These are phyloP conservation scores for Drosophila borealis DNA, from an alignment of 2,888 invertebrate species.

Conservation along the genomic window DNA sequence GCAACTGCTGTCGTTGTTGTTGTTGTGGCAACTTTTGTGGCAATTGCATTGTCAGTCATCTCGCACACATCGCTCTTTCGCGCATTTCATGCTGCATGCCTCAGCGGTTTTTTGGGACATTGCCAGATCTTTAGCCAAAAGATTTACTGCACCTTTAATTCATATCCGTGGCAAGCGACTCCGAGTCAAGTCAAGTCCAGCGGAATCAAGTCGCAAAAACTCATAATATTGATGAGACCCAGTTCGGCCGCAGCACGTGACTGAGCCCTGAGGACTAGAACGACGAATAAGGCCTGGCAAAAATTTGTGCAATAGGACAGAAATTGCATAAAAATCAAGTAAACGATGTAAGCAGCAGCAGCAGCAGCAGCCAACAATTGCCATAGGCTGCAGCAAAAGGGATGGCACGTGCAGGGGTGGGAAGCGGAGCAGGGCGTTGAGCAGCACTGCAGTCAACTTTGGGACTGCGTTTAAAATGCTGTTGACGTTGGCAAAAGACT, in stretches of 20 bases:
- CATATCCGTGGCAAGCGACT: conserved; percentile 17
- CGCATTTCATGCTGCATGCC: conserved; percentile 3
- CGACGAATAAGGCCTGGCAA: conserved; percentile 19
- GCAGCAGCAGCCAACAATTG: conserved; percentile 26
- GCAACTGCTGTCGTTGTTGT: background rate
- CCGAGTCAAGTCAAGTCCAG: background rate
- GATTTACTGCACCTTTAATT: conserved; percentile 65
- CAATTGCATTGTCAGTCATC: conserved; percentile 55
- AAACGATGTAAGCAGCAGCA: conserved; percentile 42
- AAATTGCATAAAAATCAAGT: conserved; percentile 76
- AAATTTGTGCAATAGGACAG: conserved; percentile 73
- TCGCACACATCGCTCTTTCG: background rate
- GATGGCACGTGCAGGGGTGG: background rate
- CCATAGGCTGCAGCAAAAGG: conserved; percentile 7
- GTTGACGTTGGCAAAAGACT: conserved; percentile 61
- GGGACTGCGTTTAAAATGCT: conserved; percentile 54
- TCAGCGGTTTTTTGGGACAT: conserved; percentile 3
- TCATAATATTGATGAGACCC: conserved; percentile 64
- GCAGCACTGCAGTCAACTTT: conserved; percentile 34
- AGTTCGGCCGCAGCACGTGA: conserved; percentile 50
- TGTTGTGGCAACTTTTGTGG: background rate
- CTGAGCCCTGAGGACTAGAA: conserved; percentile 15
- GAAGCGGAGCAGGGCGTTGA: background rate
- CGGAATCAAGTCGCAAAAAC: conserved; percentile 41
- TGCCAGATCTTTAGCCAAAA: conserved; percentile 19